Evolutionary conservation across 2,113 vertebrate species (phyloP).

Genomic region (Haliaeetus leucogaster): DNA sequence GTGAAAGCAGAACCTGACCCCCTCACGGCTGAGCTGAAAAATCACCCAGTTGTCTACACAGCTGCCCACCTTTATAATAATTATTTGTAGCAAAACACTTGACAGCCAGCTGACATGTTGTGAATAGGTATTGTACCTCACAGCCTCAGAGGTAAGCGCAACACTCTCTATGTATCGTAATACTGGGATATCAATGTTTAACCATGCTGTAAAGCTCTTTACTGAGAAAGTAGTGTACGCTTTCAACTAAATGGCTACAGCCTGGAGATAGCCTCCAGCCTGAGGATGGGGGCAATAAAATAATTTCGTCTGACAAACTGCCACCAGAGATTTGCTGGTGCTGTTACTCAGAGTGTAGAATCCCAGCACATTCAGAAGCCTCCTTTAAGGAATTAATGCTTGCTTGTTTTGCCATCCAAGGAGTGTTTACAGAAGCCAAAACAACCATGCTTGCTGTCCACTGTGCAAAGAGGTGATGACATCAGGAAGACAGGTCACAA

Average conservation of each 20-base stretch:
- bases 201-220: not conserved
- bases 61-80: not conserved
- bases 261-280: not conserved
- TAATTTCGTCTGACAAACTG: slow-evolving; percentile 46
- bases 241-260: slow-evolving; percentile 15
- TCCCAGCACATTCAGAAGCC: slow-evolving; percentile 37
- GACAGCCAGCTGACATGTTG: not conserved
- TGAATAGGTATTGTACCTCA: not conserved
- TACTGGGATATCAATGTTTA: slow-evolving; percentile 36
- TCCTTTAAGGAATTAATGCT: slow-evolving; percentile 62
- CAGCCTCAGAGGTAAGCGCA: not conserved
- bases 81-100: not conserved
- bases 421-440: slow-evolving; percentile 72
- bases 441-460: slow-evolving; percentile 37
- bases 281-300: slow-evolving; percentile 53
- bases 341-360: not conserved
- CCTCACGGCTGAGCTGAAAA: not conserved
- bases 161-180: not conserved
- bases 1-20: not conserved
- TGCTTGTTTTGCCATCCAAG: slow-evolving; percentile 68
- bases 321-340: slow-evolving; percentile 32
- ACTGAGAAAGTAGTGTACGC: not conserved
- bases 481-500: slow-evolving; percentile 70
- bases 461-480: slow-evolving; percentile 65
- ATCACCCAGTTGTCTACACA: not conserved